phyloP scores from a whole-genome alignment of 2,797 vertebrate genomes.

The Amphiprion clarkii region DNA sequence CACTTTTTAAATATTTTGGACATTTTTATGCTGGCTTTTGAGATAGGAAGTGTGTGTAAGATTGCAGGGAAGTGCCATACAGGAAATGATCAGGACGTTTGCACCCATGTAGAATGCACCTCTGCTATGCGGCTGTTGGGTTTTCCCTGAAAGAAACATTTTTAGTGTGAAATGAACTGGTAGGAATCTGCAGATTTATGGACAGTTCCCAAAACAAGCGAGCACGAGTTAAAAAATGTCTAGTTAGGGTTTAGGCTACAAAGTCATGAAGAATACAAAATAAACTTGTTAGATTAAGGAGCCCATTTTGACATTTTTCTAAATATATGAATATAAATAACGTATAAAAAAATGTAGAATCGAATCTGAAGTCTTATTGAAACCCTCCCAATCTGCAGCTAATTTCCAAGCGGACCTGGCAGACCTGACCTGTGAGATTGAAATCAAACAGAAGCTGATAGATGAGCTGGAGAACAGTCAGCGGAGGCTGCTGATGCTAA shows the following conservation, averaged over 20 bases:
- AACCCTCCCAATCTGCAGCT: slow-evolving; percentile 70
- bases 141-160: too few species aligned
- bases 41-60: too few species aligned
- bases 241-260: neutral
- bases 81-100: too few species aligned
- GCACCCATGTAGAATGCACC: too few species aligned
- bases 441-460: slow-evolving; percentile 99
- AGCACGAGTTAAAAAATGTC: neutral
- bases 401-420: slow-evolving; percentile 96
- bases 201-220: neutral
- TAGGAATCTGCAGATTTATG: neutral
- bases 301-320: neutral
- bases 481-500: slow-evolving; percentile 92
- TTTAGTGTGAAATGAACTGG: neutral
- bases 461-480: slow-evolving; percentile 99
- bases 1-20: neutral
- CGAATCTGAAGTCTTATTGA: slow-evolving; percentile 4
- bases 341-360: neutral
- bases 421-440: slow-evolving; percentile 97
- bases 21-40: too few species aligned
- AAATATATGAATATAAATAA: neutral
- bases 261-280: neutral
- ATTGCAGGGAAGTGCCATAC: too few species aligned
- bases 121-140: too few species aligned
- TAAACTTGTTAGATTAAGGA: neutral